Base-by-base conservation (phyloP, 2,888 invertebrate genomes). In the Microdon myrmicae region DNA sequence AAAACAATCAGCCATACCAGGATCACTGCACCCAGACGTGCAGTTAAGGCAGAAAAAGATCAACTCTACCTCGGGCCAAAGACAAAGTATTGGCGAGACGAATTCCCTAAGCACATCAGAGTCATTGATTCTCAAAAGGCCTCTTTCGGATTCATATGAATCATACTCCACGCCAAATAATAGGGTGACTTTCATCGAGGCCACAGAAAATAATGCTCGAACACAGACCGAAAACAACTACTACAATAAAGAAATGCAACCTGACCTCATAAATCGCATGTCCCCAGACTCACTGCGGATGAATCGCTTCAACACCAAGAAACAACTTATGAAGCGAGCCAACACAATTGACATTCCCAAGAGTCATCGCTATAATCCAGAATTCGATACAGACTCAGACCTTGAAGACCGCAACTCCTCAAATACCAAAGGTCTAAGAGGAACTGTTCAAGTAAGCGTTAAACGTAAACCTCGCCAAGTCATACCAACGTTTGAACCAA, bases 311-410 rank as follows among this genome's bases (percentile, higher is more conserved):
- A 71, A 82, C 38, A 84, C 82, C 60, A 89, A 88, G 70, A 90
- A 90, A 73, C 82, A 87, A 14, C 86, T 88, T 71, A 90, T 93
- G 87, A 93, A 92, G 78, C 85, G 93, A 9, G 92, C 93, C 3
- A 94, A 94, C 70, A 94, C 94, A 1, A 91, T 93, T 66, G 92
- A 93, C 73, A 92, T 93, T 74, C 92, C 92, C 0, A 90, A 90
- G 71, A 85, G 87, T 0, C 75, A 76, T 39, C 74, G 72, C 43
- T 77, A 73, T 14, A 71, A 72, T 68, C 83, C 79, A 14, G 83
- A 81, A n/a, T 82, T 82, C 13, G 84, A 85, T 73, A 80, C 82
- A 34, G 75, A 82, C 44, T 77, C 79, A 2, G 79, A 79, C 10
- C 60, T 71, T 31, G 79, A 79, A 41, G 74, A 75, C 4, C 71